Conservation (phyloP, 2,113 vertebrate genomes). For the Ptyas mucosa region DNA sequence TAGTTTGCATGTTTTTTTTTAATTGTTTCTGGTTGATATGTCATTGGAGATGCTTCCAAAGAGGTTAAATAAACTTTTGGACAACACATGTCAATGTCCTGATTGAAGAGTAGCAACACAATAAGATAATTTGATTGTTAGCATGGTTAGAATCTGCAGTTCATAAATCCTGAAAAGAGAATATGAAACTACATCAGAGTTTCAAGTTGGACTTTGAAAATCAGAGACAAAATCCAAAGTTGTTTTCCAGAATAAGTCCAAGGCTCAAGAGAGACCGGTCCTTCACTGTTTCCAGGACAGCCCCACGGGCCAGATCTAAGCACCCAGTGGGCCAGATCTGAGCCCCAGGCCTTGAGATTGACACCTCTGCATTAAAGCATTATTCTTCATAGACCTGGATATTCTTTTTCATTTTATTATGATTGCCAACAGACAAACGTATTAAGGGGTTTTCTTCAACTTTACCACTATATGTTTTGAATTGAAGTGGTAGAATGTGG, state of each 20-base stretch:
- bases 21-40: not conserved
- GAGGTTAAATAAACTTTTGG: not conserved
- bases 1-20: not conserved
- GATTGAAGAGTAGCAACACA: not conserved
- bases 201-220: not conserved
- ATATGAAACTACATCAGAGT: not conserved
- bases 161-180: not conserved
- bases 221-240: not conserved
- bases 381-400: constrained; percentile 26
- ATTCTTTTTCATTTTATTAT: not conserved
- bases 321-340: too few relatives aligned
- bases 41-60: not conserved
- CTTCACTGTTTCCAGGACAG: too few relatives aligned
- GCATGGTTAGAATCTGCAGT: not conserved
- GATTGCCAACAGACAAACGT: not conserved
- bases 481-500: not conserved
- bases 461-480: not conserved
- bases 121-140: not conserved
- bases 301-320: too few relatives aligned
- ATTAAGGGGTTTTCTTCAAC: constrained; percentile 4
- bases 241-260: too few relatives aligned
- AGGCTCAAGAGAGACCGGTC: too few relatives aligned
- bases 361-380: not conserved
- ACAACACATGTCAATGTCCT: not conserved
- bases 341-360: too few relatives aligned